These are phyloP conservation scores for Antedon bifida DNA, from an alignment of 35 echinoderm and acorn worm genomes.

Conservation along the genomic window DNA sequence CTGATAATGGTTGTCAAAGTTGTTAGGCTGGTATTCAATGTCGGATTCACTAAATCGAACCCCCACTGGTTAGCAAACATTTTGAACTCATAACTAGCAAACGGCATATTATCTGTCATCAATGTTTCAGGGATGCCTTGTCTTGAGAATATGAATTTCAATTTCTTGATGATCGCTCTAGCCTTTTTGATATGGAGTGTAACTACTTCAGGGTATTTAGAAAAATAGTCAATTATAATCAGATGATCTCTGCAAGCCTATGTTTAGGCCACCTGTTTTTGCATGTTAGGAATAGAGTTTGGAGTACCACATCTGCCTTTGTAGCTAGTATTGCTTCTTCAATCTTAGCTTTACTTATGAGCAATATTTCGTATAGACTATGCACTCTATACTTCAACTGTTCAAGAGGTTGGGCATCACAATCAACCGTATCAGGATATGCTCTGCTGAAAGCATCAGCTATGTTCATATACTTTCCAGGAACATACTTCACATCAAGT, in stretches of 20 bases:
- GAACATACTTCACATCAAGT: not conserved
- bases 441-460: not conserved
- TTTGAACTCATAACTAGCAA: not conserved
- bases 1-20: not conserved
- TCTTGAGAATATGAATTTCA: not conserved
- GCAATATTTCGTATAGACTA: not conserved
- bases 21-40: not conserved
- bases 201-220: conserved; percentile 5
- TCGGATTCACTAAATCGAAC: not conserved
- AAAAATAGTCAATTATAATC: not conserved
- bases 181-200: not conserved
- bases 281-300: not conserved
- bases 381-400: not conserved
- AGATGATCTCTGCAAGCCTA: not conserved
- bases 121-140: not conserved
- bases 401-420: not conserved
- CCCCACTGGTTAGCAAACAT: not conserved
- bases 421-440: not conserved
- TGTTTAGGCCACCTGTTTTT: not conserved
- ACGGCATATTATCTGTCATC: not conserved
- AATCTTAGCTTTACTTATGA: not conserved
- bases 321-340: not conserved
- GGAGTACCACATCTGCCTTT: not conserved
- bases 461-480: not conserved
- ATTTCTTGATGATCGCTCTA: not conserved